Base-by-base conservation (phyloP, 2,888 invertebrate genomes). In the Drosophila quasianomalipes region DNA sequence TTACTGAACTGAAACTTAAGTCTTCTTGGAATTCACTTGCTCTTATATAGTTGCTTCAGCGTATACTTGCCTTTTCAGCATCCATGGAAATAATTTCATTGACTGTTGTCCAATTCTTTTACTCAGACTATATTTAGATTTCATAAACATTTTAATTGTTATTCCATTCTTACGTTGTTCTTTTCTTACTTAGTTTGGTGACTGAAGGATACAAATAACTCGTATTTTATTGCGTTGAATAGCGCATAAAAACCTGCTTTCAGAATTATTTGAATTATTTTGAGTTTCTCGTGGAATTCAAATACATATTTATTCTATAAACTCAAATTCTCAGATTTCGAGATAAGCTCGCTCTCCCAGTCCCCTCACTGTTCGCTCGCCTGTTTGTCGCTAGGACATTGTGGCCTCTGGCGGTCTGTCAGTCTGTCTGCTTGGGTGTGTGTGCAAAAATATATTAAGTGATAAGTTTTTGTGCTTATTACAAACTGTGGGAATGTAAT, bases 401-500 rank as follows among this genome's bases (percentile, higher is more conserved):
- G 35, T 49, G 19, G 26, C 5, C 44, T 12, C 9, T 22, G 30
- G 30, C n/a, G 7, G 14, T 12, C 35, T n/a, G 28, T 28, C 19
- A 54, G n/a, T 7, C 3, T 22, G 19, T 22, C 7, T 33, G 31
- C 22, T 6, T 41, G 22, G 22, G 41, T 16, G 14, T 57, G 57
- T 28, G 19, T 16, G 22, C 7, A 16, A 10, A 37, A 57, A 64
- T 59, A 41, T 54, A 55, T 51, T 39, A 26, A 47, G 30, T 33
- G 30, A 1, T 14, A 44, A 65, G 30, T 41, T 64, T 26, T 22
- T 33, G 37, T 54, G 39, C 28, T 60, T 47, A 51, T 31, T 49
- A 58, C 39, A 63, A 51, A 22, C 26, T 47, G 59, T 49, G 22
- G 19, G 39, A 71, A 62, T 80, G 22, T 59, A 68, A 76, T 71